Evolutionary conservation across 2,113 vertebrate genomes (phyloP), one percentile per base, ranked within the genome.

Genomic region (Actenoides hombroni): DNA sequence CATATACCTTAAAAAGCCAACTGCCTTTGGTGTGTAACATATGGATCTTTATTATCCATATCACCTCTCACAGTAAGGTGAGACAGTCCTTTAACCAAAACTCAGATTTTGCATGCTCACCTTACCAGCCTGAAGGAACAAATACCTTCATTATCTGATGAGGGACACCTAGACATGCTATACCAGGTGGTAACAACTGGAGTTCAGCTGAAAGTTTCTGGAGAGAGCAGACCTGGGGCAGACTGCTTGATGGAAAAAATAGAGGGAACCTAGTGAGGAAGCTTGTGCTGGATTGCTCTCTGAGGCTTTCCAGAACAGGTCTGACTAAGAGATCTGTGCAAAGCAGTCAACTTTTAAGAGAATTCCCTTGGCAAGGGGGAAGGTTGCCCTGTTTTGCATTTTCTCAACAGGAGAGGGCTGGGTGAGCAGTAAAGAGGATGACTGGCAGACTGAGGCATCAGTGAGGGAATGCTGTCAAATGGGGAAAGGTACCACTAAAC

Each of bases 381-480:
- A 48, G 5, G 13, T 68, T 57, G 11, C 37, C 15, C 11, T 46
- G 0, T 42, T 92, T 75, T 54, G 25, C 13, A 8, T 74, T 95
- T 91, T 64, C 9, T 69, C 13, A 23, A 1, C 3, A 17, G 20
- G 24, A 37, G 9, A 25, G 10, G 18, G 39, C n/a, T 86, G 13
- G 1, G 1, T 82, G 37, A 73, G 46, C 28, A 56, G 11, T 28
- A 51, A 10, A 1, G 3, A 8, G 6, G 15, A 4, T 4, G 4
- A 5, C 14, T 17, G 18, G 25, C 18, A 63, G 54, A 26, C 17
- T 19, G n/a, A 8, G 29, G 20, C 21, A 63, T 37, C 11, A n/a
- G 13, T 0, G 0, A 3, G 35, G 21, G 5, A 74, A 23, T 0
- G 4, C 11, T 0, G 0, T 63, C n/a, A 64, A 84, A 49, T 56